These are phyloP conservation scores for Tricholaema leucomelas DNA, from an alignment of 2,113 vertebrate genomes.

Conservation along the genomic window DNA sequence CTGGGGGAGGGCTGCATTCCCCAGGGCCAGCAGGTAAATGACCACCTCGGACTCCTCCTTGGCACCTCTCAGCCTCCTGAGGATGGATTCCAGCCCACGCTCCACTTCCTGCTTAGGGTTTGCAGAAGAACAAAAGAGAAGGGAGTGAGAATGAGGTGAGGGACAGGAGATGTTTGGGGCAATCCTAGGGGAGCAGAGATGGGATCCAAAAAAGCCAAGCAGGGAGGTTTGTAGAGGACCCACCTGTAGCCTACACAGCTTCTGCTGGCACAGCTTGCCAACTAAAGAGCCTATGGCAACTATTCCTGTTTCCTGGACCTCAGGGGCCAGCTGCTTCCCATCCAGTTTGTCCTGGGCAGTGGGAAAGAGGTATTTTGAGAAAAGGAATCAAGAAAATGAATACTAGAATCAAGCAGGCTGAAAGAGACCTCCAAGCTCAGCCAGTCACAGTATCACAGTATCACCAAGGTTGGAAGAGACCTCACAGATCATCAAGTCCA, in stretches of 20 bases:
- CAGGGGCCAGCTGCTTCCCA: not conserved
- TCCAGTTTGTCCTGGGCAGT: constrained; percentile 53
- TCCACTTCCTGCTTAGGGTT: constrained; percentile 51
- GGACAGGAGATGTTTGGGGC: not conserved
- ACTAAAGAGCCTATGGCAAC: constrained; percentile 53
- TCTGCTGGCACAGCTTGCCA: constrained; percentile 67
- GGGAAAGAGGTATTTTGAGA: not conserved
- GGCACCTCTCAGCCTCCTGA: constrained; percentile 23
- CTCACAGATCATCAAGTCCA: too few species aligned
- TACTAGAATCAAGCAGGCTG: too few species aligned
- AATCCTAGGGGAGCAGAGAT: rapidly evolving
- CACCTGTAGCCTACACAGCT: constrained; percentile 64
- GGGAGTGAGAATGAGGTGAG: not conserved
- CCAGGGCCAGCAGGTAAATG: constrained; percentile 60
- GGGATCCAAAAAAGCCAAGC: not conserved
- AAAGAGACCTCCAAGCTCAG: too few species aligned
- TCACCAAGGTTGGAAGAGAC: too few species aligned
- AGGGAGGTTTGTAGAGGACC: not conserved
- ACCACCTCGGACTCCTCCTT: not conserved
- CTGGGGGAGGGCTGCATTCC: constrained; percentile 31
- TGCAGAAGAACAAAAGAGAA: not conserved
- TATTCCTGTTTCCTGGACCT: constrained; percentile 40
- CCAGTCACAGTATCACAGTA: too few species aligned
- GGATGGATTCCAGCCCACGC: constrained; percentile 4
- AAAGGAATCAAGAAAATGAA: rapidly evolving